phyloP scores from a whole-genome alignment of 2,797 vertebrate species.

The Microtus obscurus region DNA sequence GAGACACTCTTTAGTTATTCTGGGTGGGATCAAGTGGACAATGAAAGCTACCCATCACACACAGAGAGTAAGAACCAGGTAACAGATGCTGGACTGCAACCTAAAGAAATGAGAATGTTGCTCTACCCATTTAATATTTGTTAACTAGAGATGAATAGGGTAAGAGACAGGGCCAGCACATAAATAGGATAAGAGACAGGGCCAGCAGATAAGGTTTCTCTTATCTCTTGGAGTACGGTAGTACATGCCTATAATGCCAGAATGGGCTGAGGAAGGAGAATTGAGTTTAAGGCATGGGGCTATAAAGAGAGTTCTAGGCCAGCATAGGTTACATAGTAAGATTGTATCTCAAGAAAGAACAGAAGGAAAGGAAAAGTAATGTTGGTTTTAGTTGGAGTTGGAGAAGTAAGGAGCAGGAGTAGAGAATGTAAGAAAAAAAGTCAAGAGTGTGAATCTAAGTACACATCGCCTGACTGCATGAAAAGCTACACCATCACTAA shows the following conservation, averaged over 20 bases:
- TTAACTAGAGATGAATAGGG: not conserved
- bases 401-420: not conserved
- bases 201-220: not conserved
- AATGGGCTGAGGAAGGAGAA: not conserved
- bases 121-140: not conserved
- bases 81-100: not conserved
- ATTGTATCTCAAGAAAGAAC: not conserved
- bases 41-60: not conserved
- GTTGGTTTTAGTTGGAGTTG: not conserved
- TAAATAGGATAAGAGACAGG: not conserved
- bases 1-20: not conserved
- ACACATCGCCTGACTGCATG: not conserved
- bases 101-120: not conserved
- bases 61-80: not conserved
- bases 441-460: not conserved
- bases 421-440: not conserved
- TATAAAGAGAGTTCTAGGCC: not conserved
- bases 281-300: not conserved
- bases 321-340: not conserved
- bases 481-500: not conserved
- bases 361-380: not conserved
- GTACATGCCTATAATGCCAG: not conserved
- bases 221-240: not conserved
- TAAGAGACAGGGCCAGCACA: not conserved
- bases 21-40: not conserved